Evolutionary conservation across 2,797 vertebrate species (phyloP).

Genomic region (Crotalus adamanteus): DNA sequence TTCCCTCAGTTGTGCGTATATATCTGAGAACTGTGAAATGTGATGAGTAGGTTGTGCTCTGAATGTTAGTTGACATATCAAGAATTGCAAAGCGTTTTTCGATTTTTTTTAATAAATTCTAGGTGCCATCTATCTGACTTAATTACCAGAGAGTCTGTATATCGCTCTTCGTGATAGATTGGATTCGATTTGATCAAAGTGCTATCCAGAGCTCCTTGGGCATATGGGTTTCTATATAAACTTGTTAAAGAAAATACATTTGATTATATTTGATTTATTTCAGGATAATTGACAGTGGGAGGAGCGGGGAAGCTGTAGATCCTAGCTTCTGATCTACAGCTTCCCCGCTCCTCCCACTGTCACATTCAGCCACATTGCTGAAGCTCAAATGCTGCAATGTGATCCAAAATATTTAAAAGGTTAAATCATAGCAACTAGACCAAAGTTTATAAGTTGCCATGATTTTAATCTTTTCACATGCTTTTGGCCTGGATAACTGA

Average conservation of each 20-base stretch:
- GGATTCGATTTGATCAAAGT: background rate
- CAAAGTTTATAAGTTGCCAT: too few species aligned
- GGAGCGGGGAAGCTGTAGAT: background rate
- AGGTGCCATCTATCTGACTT: background rate
- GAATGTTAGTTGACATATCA: background rate
- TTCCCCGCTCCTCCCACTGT: too few species aligned
- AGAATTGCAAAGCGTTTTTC: background rate
- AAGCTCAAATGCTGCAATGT: background rate
- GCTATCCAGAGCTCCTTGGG: background rate
- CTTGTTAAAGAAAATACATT: background rate
- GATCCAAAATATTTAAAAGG: background rate
- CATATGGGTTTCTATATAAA: background rate
- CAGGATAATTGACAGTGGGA: background rate
- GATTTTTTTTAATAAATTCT: background rate
- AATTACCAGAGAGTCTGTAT: background rate
- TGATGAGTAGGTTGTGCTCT: background rate
- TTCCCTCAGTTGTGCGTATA: too few species aligned
- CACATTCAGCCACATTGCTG: too few species aligned
- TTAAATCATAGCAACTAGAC: too few species aligned
- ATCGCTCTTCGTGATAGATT: background rate
- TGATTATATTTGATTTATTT: background rate
- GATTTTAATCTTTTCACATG: too few species aligned
- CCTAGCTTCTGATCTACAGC: background rate
- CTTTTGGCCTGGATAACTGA: too few species aligned
- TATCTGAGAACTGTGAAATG: background rate